Percentiles rank a stretch among this genome's conserved stretches.
Evolutionary conservation across 2,888 invertebrate genomes (phyloP).

Genomic region (Pyralis farinalis): DNA sequence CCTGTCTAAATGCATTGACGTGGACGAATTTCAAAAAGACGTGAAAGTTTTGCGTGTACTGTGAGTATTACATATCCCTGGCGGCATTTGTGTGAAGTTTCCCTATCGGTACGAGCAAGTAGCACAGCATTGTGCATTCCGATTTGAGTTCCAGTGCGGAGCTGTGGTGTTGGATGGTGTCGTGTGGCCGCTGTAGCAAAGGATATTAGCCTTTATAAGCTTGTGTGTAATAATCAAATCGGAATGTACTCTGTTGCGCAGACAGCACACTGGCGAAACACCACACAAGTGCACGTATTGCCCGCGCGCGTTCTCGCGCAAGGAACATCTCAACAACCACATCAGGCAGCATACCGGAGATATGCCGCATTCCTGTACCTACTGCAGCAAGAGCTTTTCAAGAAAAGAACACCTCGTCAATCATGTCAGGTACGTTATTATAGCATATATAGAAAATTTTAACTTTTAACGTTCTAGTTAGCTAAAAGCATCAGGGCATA

Average conservation of each 20-base stretch:
- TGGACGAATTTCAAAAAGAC: too few species aligned
- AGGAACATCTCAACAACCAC: slow-evolving; percentile 94
- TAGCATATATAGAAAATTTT: too few species aligned
- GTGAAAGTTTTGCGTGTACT: too few species aligned
- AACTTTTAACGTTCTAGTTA: too few species aligned
- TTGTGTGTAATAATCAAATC: slow-evolving; percentile 40
- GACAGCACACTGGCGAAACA: slow-evolving; percentile 91
- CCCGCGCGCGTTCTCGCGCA: slow-evolving; percentile 83
- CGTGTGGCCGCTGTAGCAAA: slow-evolving; percentile 7
- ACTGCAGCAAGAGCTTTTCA: slow-evolving; percentile 86
- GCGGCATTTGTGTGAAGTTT: slow-evolving; percentile 70
- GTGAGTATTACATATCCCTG: slow-evolving; percentile 16
- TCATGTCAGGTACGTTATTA: slow-evolving; percentile 67
- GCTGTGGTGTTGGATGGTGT: slow-evolving; percentile 4
- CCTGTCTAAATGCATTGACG: too few species aligned
- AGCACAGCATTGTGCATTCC: slow-evolving; percentile 79
- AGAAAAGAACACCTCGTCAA: slow-evolving; percentile 87
- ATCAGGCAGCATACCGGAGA: slow-evolving; percentile 87
- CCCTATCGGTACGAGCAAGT: slow-evolving; percentile 36
- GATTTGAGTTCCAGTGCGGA: slow-evolving; percentile 46
- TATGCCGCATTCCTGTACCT: slow-evolving; percentile 86
- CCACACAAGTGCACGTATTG: slow-evolving; percentile 87
- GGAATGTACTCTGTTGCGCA: slow-evolving; percentile 74
- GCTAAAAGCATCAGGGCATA: too few species aligned
- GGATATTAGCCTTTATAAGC: slow-evolving; percentile 10